These are phyloP conservation scores for Gryllus bimaculatus DNA, from an alignment of 1,140 invertebrate genomes.

Conservation along the genomic window DNA sequence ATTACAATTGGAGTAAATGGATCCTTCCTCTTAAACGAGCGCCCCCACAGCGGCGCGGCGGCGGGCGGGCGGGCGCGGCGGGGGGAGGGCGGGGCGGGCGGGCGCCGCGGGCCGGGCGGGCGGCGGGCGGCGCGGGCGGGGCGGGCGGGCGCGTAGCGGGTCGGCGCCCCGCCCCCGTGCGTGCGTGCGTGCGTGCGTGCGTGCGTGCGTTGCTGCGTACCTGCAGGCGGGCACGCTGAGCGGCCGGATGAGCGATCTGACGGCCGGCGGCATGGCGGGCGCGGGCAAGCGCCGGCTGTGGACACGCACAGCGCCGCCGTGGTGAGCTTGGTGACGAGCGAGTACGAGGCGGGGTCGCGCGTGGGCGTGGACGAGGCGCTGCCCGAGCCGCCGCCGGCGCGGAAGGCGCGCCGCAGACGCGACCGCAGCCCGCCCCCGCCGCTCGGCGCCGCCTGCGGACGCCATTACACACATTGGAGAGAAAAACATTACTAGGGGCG, in stretches of 20 bases:
- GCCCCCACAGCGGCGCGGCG: too few species aligned
- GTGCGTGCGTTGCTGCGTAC: too few species aligned
- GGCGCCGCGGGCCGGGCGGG: too few species aligned
- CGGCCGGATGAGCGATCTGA: slow-evolving; percentile 46
- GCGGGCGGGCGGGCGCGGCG: too few species aligned
- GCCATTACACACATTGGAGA: not conserved
- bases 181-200: too few species aligned
- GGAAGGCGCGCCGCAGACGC: slow-evolving; percentile 47
- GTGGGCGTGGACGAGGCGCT: slow-evolving; percentile 7
- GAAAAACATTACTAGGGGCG: too few species aligned
- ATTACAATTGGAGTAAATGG: too few species aligned
- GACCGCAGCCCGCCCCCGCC: slow-evolving; percentile 34
- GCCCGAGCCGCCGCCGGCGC: slow-evolving; percentile 36
- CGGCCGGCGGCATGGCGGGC: slow-evolving; percentile 37
- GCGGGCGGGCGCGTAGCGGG: too few species aligned
- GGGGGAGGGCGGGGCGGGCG: too few species aligned
- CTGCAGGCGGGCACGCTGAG: slow-evolving; percentile 49
- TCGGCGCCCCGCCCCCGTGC: too few species aligned
- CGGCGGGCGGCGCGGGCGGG: too few species aligned
- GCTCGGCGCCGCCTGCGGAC: not conserved
- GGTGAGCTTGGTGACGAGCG: slow-evolving; percentile 48
- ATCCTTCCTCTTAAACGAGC: too few species aligned
- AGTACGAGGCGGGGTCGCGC: slow-evolving; percentile 26
- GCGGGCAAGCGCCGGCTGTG: slow-evolving; percentile 48
- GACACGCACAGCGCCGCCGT: slow-evolving; percentile 51